Conservation (phyloP, 2,888 invertebrate species). For the Aleiodes alternator region DNA sequence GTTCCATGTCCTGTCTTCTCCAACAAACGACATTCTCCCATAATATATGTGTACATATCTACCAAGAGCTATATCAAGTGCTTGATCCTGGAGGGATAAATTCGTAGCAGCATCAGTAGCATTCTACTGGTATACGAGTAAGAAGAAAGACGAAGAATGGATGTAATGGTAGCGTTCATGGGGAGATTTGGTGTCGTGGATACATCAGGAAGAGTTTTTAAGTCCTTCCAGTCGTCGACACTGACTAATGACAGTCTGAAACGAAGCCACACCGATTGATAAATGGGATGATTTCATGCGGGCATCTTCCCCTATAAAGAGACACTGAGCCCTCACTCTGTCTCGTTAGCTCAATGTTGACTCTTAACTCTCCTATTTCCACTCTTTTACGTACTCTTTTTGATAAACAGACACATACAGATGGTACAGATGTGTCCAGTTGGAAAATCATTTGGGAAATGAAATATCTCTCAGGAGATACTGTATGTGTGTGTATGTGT, state of each 20-base stretch:
- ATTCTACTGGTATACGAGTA: constrained; percentile 34
- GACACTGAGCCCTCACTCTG: constrained; percentile 36
- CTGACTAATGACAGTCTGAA: constrained; percentile 65
- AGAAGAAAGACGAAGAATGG: constrained; percentile 15
- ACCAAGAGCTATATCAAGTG: constrained; percentile 32
- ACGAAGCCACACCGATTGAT: constrained; percentile 60
- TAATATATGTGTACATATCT: constrained; percentile 21
- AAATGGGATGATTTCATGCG: constrained; percentile 62
- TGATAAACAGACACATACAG: neutral
- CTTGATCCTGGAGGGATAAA: constrained; percentile 36
- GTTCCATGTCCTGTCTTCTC: constrained; percentile 34
- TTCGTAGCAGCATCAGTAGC: neutral
- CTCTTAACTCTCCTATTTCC: constrained; percentile 35
- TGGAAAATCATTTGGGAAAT: constrained; percentile 3
- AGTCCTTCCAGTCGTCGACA: constrained; percentile 61
- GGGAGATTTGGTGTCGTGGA: constrained; percentile 43
- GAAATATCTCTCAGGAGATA: constrained; percentile 2
- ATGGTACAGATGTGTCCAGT: neutral
- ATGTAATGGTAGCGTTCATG: constrained; percentile 34
- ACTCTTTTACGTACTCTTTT: neutral
- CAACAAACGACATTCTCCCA: constrained; percentile 24
- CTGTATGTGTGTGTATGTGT: neutral
- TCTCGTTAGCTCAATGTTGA: constrained; percentile 45
- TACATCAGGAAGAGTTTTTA: constrained; percentile 59
- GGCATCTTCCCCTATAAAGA: constrained; percentile 42